A percentile compares a stretch with the other conserved stretches of the same genome.
Evolutionary conservation across 2,888 invertebrate species (phyloP).

Genomic region (Drosophila bunnanda): DNA sequence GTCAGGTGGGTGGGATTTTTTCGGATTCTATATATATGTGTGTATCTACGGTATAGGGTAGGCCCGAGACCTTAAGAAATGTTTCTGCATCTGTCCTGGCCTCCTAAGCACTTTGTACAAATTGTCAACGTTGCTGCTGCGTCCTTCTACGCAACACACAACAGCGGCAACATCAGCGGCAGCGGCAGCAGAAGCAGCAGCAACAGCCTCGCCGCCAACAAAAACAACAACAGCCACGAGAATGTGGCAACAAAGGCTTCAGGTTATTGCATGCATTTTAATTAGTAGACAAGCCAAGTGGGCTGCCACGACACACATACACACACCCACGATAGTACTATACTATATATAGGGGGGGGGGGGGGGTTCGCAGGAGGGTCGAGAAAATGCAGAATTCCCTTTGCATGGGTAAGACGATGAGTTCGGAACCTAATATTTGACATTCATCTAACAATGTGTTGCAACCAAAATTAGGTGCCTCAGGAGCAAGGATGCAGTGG

Average conservation of each 20-base stretch:
- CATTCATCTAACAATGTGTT: too few species aligned
- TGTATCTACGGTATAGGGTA: not conserved
- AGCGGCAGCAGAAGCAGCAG: conserved; percentile 52
- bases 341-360: conserved; percentile 3
- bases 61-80: conserved; percentile 34
- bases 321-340: conserved; percentile 2
- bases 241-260: conserved; percentile 79
- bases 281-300: conserved; percentile 80
- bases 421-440: not conserved
- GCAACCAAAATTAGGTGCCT: not conserved
- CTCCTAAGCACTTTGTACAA: conserved; percentile 75
- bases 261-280: conserved; percentile 79
- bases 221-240: conserved; percentile 57
- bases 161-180: conserved; percentile 32
- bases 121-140: conserved; percentile 66
- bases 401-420: conserved; percentile 27
- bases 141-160: conserved; percentile 74
- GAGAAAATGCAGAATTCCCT: conserved; percentile 28
- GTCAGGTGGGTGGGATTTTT: conserved; percentile 23
- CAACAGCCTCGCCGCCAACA: conserved; percentile 56
- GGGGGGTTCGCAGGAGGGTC: conserved; percentile 8
- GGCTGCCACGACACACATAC: conserved; percentile 61
- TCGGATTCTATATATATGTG: not conserved
- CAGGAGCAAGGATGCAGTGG: not conserved
- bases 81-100: conserved; percentile 16